Percentiles rank a stretch among this genome's conserved stretches.
Conservation (phyloP, 1,140 invertebrate species). For the Achatina immaculata region DNA sequence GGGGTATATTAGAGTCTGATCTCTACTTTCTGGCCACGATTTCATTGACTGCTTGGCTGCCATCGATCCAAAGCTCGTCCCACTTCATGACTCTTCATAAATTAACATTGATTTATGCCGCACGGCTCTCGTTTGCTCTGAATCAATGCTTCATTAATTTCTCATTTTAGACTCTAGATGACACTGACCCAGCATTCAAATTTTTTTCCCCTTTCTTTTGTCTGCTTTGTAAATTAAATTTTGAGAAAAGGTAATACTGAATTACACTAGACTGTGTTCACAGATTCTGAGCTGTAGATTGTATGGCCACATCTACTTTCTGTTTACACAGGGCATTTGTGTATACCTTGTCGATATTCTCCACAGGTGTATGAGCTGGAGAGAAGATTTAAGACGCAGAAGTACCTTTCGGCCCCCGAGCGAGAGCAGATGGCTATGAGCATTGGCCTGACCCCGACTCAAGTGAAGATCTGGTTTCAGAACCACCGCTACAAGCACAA, state of each 20-base stretch:
- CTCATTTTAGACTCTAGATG: background rate
- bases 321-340: no score
- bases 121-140: background rate
- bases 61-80: background rate
- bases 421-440: constrained; percentile 94
- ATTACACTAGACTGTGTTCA: no score
- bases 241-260: no score
- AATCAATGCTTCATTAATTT: background rate
- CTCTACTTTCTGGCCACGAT: background rate
- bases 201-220: background rate
- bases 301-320: no score
- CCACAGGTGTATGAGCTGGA: constrained; percentile 84
- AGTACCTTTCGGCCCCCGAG: constrained; percentile 95
- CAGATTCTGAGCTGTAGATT: no score
- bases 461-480: constrained; percentile 99
- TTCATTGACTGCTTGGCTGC: background rate
- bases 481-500: constrained; percentile 81
- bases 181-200: background rate
- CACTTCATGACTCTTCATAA: background rate
- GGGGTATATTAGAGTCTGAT: no score
- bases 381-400: constrained; percentile 92
- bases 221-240: background rate
- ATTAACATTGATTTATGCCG: background rate
- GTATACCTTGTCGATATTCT: no score
- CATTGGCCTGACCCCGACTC: constrained; percentile 85